Evolutionary conservation across 2,113 vertebrate genomes (phyloP).

Genomic region (Solenodon paradoxus): DNA sequence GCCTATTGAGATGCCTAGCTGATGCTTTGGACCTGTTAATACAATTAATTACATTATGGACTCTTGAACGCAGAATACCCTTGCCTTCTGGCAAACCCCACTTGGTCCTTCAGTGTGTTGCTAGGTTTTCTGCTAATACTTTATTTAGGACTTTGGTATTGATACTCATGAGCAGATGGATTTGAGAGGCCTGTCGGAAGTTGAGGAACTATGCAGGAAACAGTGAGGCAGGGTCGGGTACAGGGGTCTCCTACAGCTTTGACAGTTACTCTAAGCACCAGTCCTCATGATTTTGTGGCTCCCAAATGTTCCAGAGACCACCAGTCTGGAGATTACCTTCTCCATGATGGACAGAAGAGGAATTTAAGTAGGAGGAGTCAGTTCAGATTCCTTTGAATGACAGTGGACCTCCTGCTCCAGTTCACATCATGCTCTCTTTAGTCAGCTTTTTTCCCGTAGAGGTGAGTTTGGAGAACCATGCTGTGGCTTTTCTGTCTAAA

Average conservation of each 20-base stretch:
- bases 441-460: background rate
- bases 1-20: background rate
- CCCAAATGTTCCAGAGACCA: background rate
- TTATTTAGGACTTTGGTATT: background rate
- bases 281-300: background rate
- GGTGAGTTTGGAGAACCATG: background rate
- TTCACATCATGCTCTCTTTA: background rate
- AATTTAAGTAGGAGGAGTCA: background rate
- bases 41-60: background rate
- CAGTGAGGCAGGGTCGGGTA: background rate
- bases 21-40: background rate
- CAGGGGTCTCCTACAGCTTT: background rate
- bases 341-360: background rate
- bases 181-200: background rate
- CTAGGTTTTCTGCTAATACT: background rate
- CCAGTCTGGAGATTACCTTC: background rate
- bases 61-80: constrained; percentile 20
- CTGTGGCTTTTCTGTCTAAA: background rate
- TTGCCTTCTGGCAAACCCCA: background rate
- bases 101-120: background rate
- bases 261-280: background rate
- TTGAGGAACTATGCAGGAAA: background rate
- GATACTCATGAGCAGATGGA: background rate
- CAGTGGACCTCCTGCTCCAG: background rate
- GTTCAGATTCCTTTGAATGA: background rate